phyloP scores from a whole-genome alignment of 2,797 vertebrate species.

The Danionella dracula region DNA sequence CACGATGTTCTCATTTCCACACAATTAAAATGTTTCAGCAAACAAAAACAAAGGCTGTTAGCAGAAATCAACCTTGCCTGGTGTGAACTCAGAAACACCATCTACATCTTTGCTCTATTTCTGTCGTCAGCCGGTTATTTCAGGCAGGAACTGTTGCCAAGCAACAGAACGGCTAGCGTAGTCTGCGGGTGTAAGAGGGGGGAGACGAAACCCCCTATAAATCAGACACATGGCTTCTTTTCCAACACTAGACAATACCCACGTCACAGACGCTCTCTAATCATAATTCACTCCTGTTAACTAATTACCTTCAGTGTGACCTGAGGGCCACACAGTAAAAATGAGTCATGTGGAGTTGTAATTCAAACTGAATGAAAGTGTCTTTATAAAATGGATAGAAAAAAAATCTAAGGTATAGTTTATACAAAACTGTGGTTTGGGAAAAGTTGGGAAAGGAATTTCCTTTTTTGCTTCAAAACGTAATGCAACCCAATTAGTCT shows the following conservation, averaged over 20 bases:
- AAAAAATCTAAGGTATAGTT: background rate
- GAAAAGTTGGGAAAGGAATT: no score
- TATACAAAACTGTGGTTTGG: background rate
- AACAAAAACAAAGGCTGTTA: conserved; percentile 33
- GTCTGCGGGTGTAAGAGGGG: conserved; percentile 47
- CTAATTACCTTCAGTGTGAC: background rate
- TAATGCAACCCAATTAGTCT: no score
- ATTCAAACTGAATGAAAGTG: background rate
- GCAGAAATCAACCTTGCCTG: conserved; percentile 59
- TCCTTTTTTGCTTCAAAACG: no score
- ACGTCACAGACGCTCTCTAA: conserved; percentile 51
- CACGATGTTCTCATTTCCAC: background rate
- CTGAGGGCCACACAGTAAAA: background rate
- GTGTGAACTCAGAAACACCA: conserved; percentile 59
- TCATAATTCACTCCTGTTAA: conserved; percentile 20
- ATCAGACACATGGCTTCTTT: conserved; percentile 38
- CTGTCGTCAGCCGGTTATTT: conserved; percentile 68
- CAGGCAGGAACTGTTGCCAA: conserved; percentile 74
- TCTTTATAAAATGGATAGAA: background rate
- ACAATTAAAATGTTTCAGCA: conserved; percentile 17
- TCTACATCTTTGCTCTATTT: conserved; percentile 64
- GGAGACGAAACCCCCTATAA: conserved; percentile 48
- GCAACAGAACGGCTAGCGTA: conserved; percentile 69
- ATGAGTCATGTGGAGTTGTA: conserved; percentile 2
- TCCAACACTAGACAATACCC: conserved; percentile 62